Conservation (phyloP, 2,113 vertebrate species). For the Phylloscopus whistleri region DNA sequence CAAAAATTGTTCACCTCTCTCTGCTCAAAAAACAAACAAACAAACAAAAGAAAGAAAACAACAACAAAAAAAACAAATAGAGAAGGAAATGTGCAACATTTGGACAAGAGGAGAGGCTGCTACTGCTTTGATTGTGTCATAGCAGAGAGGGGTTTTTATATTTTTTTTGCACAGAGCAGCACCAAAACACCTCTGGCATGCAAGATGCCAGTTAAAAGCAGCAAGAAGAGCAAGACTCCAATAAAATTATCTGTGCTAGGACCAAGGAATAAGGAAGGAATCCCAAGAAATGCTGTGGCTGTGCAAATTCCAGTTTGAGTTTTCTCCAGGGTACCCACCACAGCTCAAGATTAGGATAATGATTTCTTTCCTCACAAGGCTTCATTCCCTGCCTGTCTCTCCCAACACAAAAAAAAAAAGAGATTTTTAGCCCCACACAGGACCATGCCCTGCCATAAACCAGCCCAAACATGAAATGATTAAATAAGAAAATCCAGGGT, state of each 20-base stretch:
- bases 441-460: neutral
- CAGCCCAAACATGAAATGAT: neutral
- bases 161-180: neutral
- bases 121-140: neutral
- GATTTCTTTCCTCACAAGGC: neutral
- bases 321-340: neutral
- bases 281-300: neutral
- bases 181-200: neutral
- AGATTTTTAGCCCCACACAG: neutral
- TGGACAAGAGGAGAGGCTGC: neutral
- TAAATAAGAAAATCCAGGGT: neutral
- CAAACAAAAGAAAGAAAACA: neutral
- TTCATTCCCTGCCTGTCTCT: neutral
- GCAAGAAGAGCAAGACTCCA: neutral
- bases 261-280: neutral
- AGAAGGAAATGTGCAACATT: neutral
- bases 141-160: neutral
- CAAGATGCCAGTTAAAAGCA: neutral
- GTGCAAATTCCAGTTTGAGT: neutral
- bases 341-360: neutral
- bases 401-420: neutral
- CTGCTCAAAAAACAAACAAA: neutral
- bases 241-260: neutral
- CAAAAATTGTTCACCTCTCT: neutral
- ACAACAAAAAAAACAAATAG: neutral